Percentiles rank a stretch among this genome's conserved stretches.
These are phyloP conservation scores for Dusona sp. DNA, from an alignment of 2,888 invertebrate genomes.

Conservation along the genomic window DNA sequence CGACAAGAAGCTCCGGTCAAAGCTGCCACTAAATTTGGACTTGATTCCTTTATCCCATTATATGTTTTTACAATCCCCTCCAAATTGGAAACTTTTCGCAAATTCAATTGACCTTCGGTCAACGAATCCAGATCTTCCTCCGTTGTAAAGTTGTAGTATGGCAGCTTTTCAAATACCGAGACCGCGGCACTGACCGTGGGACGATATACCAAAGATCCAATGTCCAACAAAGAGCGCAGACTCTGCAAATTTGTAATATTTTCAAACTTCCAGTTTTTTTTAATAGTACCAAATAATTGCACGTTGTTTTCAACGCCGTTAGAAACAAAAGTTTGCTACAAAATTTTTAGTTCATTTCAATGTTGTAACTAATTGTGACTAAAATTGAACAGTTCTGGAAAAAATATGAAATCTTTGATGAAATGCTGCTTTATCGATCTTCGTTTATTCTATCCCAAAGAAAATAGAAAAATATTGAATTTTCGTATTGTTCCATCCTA, in stretches of 20 bases:
- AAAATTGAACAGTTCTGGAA: too few relatives aligned
- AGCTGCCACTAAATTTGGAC: slow-evolving; percentile 74
- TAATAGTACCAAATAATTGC: background rate
- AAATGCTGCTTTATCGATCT: too few relatives aligned
- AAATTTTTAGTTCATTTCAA: background rate
- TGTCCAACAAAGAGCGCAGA: slow-evolving; percentile 81
- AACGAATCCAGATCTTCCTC: slow-evolving; percentile 84
- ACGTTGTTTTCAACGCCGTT: background rate
- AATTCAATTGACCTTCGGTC: slow-evolving; percentile 74
- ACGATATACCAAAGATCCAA: slow-evolving; percentile 85
- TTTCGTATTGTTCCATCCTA: too few relatives aligned
- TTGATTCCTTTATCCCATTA: slow-evolving; percentile 81
- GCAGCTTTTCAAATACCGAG: slow-evolving; percentile 86
- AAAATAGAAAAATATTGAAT: too few relatives aligned
- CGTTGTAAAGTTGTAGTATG: slow-evolving; percentile 84
- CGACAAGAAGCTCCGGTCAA: slow-evolving; percentile 79
- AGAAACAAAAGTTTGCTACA: background rate
- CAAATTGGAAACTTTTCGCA: slow-evolving; percentile 73
- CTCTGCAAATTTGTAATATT: slow-evolving; percentile 79
- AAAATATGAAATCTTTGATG: too few relatives aligned
- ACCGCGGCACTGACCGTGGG: slow-evolving; percentile 88
- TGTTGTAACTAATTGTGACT: too few relatives aligned
- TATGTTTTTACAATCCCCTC: slow-evolving; percentile 75
- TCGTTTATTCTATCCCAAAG: too few relatives aligned
- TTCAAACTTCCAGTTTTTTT: background rate